These are phyloP conservation scores for Oncorhynchus nerka DNA, from an alignment of 2,113 vertebrate genomes.

Conservation along the genomic window DNA sequence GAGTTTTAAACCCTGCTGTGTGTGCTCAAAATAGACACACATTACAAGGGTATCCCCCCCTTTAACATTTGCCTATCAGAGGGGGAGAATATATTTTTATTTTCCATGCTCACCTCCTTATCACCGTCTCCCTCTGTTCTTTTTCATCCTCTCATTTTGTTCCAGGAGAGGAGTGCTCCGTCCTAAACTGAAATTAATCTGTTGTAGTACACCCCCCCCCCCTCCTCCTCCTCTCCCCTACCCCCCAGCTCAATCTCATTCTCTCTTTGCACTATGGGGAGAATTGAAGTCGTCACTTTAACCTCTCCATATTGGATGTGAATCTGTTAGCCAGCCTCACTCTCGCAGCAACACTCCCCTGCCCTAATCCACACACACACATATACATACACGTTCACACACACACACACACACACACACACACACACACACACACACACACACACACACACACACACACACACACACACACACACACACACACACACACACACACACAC, in stretches of 20 bases:
- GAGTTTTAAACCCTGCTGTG: too few relatives aligned
- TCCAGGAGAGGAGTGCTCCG: constrained; percentile 48
- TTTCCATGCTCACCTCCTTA: constrained; percentile 49
- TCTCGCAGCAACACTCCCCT: constrained; percentile 7
- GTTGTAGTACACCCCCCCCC: constrained; percentile 59
- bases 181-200: constrained; percentile 73
- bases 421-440: too few relatives aligned
- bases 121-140: constrained; percentile 26
- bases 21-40: too few relatives aligned
- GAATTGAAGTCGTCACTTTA: constrained; percentile 63
- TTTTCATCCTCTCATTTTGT: constrained; percentile 28
- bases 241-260: constrained; percentile 56
- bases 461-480: constrained; percentile 30
- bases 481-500: constrained; percentile 18
- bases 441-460: constrained; percentile 16
- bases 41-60: too few relatives aligned
- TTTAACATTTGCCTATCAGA: constrained; percentile 41
- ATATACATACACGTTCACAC: too few relatives aligned
- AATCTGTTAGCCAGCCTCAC: constrained; percentile 65
- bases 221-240: constrained; percentile 2
- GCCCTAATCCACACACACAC: constrained; percentile 45
- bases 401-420: too few relatives aligned
- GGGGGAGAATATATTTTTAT: constrained; percentile 3
- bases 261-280: constrained; percentile 58
- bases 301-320: constrained; percentile 69